Evolutionary conservation across 1,140 invertebrate species (phyloP), one percentile per base, ranked within the genome.

Genomic region (Nephila pilipes): DNA sequence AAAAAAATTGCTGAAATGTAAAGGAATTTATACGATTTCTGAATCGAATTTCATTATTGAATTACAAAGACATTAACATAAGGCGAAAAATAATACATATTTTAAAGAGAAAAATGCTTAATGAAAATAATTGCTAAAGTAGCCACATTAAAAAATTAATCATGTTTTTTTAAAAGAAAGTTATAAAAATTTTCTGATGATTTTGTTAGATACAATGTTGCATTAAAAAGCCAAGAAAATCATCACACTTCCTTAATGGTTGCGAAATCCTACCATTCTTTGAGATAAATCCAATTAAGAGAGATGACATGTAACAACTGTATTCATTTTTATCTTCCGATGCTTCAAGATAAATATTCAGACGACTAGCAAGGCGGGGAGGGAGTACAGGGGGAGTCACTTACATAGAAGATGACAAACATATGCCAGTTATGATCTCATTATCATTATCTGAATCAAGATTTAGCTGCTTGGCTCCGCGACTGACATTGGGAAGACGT

Each of bases 271-370:
- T 25, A 25, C 63, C 2, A n/a, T n/a, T 22, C 1, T 32, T 12
- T 2, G 29, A 32, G 69, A 75, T 75, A 75, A 75, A 57, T 18
- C 81, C 55, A 83, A 83, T 83, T 83, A 83, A 83, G 54, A 20
- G 46, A 83, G 81, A 55, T 83, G 81, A 83, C 81, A 57, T 83
- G 54, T 29, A 83, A 83, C 81, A 83, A 83, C 55, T 83, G 55
- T 83, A 83, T 83, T 83, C 38, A 25, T 57, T 57, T 46, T 83
- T 57, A 75, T 75, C 69, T 32, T 32, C 29, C 69, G 69, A 75
- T 75, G 65, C 12, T 29, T 75, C 65, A 36, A 22, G 29, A 20
- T 14, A 32, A 65, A 65, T n/a, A 65, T 25, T 65, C 63, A 65
- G 63, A 25, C 63, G 32, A 32, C 4, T 20, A 20, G 14, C 12